phyloP scores from a whole-genome alignment of 1,140 invertebrate species.

The Drosophila yakuba region DNA sequence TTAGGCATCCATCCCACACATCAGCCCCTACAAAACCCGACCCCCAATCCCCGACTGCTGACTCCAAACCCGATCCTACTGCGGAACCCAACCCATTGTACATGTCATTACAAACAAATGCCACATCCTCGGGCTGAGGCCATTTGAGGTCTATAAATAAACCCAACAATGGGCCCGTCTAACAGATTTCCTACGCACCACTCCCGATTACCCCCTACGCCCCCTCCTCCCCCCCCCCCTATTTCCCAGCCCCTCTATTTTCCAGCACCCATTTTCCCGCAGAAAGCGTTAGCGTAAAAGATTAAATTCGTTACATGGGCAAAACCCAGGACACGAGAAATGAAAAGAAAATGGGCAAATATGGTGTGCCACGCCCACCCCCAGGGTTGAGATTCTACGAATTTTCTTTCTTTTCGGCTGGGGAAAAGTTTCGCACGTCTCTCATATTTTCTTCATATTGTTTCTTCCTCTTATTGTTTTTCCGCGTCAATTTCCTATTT shows the following conservation, averaged over 20 bases:
- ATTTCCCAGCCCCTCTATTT: conserved; percentile 1
- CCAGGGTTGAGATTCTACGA: conserved; percentile 13
- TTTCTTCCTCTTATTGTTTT: conserved; percentile 52
- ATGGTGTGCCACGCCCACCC: conserved; percentile 29
- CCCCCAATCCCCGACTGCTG: too few relatives aligned
- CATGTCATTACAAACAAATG: conserved; percentile 59
- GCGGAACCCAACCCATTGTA: conserved; percentile 1
- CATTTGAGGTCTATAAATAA: conserved; percentile 77
- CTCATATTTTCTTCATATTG: conserved; percentile 49
- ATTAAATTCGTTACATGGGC: conserved; percentile 64
- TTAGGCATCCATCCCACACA: conserved; percentile 54
- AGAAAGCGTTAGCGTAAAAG: conserved; percentile 65
- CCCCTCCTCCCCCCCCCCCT: too few relatives aligned
- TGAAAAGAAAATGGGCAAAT: conserved; percentile 36
- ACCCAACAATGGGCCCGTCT: conserved; percentile 59
- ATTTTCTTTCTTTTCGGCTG: conserved; percentile 20
- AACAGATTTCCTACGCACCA: conserved; percentile 42
- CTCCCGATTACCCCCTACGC: not conserved
- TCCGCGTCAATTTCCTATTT: conserved; percentile 75
- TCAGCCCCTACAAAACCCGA: not conserved
- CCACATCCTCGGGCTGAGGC: conserved; percentile 62
- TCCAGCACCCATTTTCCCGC: conserved; percentile 9
- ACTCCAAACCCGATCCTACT: too few relatives aligned
- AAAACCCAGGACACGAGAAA: conserved; percentile 13
- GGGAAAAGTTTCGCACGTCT: conserved; percentile 38